phyloP scores from a whole-genome alignment of 2,888 invertebrate genomes.

The Chloroclysta siterata region DNA sequence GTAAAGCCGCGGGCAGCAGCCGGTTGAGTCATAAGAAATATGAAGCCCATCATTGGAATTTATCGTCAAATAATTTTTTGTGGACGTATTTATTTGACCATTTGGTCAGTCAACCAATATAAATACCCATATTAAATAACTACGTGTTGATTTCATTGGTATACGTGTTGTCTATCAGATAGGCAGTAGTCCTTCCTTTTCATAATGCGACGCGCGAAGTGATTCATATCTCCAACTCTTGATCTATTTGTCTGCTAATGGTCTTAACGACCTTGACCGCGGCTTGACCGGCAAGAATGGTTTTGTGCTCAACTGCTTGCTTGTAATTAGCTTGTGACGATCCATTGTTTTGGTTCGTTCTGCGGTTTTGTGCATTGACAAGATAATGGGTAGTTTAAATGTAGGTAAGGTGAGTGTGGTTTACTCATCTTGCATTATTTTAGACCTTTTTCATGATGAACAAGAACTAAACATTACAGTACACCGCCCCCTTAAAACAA shows the following conservation, averaged over 20 bases:
- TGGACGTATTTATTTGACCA: too few relatives aligned
- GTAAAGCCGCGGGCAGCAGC: too few relatives aligned
- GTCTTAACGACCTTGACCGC: conserved; percentile 31
- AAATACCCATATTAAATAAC: background rate
- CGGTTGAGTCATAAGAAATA: too few relatives aligned
- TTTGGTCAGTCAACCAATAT: too few relatives aligned
- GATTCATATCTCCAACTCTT: conserved; percentile 6
- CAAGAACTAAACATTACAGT: background rate
- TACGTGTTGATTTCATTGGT: background rate
- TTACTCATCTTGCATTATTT: conserved; percentile 18
- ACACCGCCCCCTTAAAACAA: background rate
- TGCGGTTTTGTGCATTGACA: conserved; percentile 30
- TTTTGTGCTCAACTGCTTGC: conserved; percentile 10
- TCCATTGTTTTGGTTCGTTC: conserved; percentile 29
- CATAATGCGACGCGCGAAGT: background rate
- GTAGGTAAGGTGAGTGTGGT: conserved; percentile 32
- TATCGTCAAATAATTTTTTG: too few relatives aligned
- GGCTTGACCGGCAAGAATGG: conserved; percentile 30
- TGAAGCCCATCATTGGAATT: too few relatives aligned
- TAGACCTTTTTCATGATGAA: conserved; percentile 1
- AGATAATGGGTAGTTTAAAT: conserved; percentile 21
- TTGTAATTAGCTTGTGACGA: conserved; percentile 25
- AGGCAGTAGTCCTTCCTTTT: background rate
- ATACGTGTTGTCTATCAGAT: background rate
- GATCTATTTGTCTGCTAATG: conserved; percentile 22